These are phyloP conservation scores for Phaethornis superciliosus DNA, from an alignment of 2,113 vertebrate genomes.

Conservation along the genomic window DNA sequence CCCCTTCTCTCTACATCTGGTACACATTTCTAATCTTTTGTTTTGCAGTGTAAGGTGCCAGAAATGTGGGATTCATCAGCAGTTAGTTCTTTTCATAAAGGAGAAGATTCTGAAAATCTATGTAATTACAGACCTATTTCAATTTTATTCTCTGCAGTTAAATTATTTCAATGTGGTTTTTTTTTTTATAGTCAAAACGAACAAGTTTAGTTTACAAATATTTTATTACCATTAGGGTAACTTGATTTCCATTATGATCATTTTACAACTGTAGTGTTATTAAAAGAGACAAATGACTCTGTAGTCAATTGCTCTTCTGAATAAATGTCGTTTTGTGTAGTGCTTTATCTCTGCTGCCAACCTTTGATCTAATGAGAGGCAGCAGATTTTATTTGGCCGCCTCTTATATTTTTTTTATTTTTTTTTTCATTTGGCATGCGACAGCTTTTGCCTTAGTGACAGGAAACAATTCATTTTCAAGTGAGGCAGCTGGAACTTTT, in stretches of 20 bases:
- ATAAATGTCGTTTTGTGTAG: conserved; percentile 25
- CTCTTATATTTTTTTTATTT: background rate
- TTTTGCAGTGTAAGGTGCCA: conserved; percentile 51
- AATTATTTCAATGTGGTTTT: conserved; percentile 69
- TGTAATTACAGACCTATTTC: conserved; percentile 75
- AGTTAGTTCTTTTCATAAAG: conserved; percentile 63
- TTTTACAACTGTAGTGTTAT: conserved; percentile 62
- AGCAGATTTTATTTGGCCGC: conserved; percentile 36
- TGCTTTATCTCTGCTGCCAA: conserved; percentile 59
- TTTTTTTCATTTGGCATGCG: background rate
- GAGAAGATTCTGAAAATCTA: conserved; percentile 63
- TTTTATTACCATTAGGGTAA: conserved; percentile 71
- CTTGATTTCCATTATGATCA: conserved; percentile 69
- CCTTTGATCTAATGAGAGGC: conserved; percentile 46
- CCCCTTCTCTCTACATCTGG: conserved; percentile 61
- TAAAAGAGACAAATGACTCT: conserved; percentile 72
- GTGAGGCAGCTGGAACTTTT: conserved; percentile 41
- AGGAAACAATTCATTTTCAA: conserved; percentile 56
- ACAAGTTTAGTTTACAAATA: conserved; percentile 77
- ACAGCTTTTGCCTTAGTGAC: conserved; percentile 36
- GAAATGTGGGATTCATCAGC: conserved; percentile 43
- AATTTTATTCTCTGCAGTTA: conserved; percentile 73
- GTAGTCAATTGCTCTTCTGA: conserved; percentile 47
- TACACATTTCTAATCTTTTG: conserved; percentile 60
- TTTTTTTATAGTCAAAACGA: conserved; percentile 68